Evolutionary conservation across 2,888 invertebrate species (phyloP).

Genomic region (Calameuta pallipes): DNA sequence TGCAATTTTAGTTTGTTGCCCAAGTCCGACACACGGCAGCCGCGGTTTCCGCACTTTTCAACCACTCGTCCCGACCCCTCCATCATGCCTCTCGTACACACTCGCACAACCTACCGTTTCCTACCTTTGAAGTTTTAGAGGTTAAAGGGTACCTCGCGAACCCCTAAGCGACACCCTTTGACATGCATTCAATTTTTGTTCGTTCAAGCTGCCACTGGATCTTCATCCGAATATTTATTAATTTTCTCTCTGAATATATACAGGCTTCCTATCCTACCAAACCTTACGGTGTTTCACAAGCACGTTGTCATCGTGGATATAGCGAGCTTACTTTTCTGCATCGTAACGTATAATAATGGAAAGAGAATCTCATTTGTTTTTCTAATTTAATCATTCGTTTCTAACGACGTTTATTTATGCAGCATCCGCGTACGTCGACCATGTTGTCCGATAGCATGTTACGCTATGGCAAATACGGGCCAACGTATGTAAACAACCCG

Average conservation of each 20-base stretch:
- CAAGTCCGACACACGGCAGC: neutral
- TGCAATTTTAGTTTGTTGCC: constrained; percentile 9
- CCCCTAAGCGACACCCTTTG: constrained; percentile 9
- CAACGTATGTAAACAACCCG: neutral
- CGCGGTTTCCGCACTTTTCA: neutral
- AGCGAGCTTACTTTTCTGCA: neutral
- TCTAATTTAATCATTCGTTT: neutral
- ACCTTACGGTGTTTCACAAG: neutral
- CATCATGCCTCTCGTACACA: neutral
- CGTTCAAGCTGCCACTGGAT: neutral
- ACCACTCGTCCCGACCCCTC: neutral
- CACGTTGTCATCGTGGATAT: neutral
- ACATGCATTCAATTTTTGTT: constrained; percentile 18
- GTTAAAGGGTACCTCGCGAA: neutral
- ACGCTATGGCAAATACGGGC: neutral
- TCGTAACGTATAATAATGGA: neutral
- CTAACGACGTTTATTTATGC: neutral
- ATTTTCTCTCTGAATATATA: neutral
- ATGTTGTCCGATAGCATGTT: neutral
- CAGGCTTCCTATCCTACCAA: neutral
- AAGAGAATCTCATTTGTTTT: neutral
- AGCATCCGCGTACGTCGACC: neutral
- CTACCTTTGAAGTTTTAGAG: constrained; percentile 9
- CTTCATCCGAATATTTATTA: neutral
- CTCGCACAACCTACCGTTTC: neutral